A percentile compares a stretch with the other conserved stretches of the same genome.
phyloP scores from a whole-genome alignment of 2,113 vertebrate species.

The Dromiciops gliroides region DNA sequence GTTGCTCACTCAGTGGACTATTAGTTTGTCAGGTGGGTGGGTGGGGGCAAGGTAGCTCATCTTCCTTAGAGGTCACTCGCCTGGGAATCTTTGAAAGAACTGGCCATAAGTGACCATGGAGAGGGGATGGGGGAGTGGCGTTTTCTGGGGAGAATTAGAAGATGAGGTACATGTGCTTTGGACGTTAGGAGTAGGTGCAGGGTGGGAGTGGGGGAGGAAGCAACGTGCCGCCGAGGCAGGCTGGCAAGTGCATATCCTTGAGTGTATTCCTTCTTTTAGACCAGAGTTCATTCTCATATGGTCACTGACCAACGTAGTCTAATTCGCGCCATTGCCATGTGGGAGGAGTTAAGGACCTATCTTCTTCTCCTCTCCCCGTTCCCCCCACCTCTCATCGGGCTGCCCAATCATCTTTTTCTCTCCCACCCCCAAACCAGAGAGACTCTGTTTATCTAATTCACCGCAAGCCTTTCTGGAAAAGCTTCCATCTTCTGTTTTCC shows the following conservation, averaged over 20 bases:
- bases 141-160: constrained; percentile 79
- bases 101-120: constrained; percentile 81
- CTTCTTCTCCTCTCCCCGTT: constrained; percentile 63
- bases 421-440: constrained; percentile 81
- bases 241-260: constrained; percentile 78
- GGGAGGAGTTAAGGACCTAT: constrained; percentile 74
- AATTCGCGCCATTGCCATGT: constrained; percentile 75
- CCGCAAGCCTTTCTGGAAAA: constrained; percentile 80
- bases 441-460: constrained; percentile 80
- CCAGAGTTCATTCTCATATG: constrained; percentile 80
- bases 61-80: no score
- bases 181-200: background rate
- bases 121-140: constrained; percentile 59
- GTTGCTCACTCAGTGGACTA: background rate
- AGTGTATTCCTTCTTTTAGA: constrained; percentile 83
- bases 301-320: constrained; percentile 81
- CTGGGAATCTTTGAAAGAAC: constrained; percentile 77
- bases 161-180: constrained; percentile 79
- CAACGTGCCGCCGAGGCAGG: constrained; percentile 82
- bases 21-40: background rate
- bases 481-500: background rate
- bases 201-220: constrained; percentile 66
- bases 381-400: constrained; percentile 35
- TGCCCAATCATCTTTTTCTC: constrained; percentile 49
- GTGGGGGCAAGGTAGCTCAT: background rate